phyloP scores from a whole-genome alignment of 1,140 invertebrate genomes.

The Sipha flava region DNA sequence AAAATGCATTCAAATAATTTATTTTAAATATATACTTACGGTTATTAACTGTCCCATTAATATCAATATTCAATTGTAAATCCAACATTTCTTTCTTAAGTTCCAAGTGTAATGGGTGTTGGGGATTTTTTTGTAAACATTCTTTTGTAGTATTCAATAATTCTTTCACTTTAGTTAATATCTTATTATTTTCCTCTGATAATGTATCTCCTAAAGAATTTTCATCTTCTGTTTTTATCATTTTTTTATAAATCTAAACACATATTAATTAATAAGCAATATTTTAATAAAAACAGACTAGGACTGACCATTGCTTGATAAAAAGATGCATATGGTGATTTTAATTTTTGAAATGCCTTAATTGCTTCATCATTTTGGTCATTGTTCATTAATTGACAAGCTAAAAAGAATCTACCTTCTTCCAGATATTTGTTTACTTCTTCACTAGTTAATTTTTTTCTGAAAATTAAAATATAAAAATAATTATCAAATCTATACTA shows the following conservation, averaged over 20 bases:
- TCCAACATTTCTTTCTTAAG: constrained; percentile 2
- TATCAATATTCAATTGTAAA: neutral
- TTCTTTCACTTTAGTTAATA: neutral
- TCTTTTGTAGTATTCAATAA: constrained; percentile 3
- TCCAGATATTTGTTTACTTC: constrained; percentile 58
- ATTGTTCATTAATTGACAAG: constrained; percentile 53
- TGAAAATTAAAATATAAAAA: neutral
- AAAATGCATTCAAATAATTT: neutral
- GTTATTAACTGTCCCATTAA: neutral
- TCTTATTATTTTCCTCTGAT: neutral
- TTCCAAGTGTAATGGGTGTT: constrained; percentile 6
- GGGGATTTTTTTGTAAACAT: neutral
- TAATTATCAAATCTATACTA: too few relatives aligned
- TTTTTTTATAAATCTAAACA: constrained; percentile 13
- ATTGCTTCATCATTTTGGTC: constrained; percentile 63
- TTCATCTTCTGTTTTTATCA: neutral
- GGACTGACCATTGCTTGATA: constrained; percentile 59
- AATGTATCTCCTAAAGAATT: neutral
- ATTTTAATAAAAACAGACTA: constrained; percentile 56
- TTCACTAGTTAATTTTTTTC: constrained; percentile 49
- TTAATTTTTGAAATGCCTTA: constrained; percentile 55
- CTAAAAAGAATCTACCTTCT: constrained; percentile 64
- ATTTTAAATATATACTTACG: neutral
- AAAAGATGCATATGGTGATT: constrained; percentile 63
- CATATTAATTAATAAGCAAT: constrained; percentile 44